Evolutionary conservation across 2,888 invertebrate genomes (phyloP).

Genomic region (Amorpha juglandis): DNA sequence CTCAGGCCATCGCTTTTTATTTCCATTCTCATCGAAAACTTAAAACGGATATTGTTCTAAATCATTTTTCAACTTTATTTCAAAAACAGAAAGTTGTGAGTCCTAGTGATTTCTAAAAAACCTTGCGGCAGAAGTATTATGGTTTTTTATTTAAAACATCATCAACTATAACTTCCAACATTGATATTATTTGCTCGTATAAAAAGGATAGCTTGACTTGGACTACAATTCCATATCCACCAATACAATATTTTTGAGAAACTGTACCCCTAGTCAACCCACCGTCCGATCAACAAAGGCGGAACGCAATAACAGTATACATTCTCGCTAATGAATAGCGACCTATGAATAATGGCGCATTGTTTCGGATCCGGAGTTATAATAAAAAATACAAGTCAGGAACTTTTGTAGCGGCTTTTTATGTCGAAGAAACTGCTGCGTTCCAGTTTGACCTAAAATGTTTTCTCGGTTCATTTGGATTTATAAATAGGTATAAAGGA

Average conservation of each 20-base stretch:
- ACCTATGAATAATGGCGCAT: slow-evolving; percentile 55
- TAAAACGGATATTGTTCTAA: too few relatives aligned
- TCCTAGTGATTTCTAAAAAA: too few relatives aligned
- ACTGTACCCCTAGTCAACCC: not conserved
- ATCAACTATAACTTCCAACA: too few relatives aligned
- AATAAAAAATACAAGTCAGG: slow-evolving; percentile 35
- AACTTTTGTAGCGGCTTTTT: slow-evolving; percentile 33
- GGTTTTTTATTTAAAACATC: too few relatives aligned
- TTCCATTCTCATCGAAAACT: too few relatives aligned
- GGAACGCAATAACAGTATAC: slow-evolving; percentile 45
- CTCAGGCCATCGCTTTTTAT: too few relatives aligned
- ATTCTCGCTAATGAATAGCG: slow-evolving; percentile 54
- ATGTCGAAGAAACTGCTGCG: slow-evolving; percentile 15
- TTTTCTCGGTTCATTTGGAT: not conserved
- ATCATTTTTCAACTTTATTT: too few relatives aligned
- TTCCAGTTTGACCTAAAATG: slow-evolving; percentile 6
- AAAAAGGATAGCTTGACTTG: not conserved
- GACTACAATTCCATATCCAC: not conserved
- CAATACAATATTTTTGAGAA: not conserved
- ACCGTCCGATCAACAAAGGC: slow-evolving; percentile 33
- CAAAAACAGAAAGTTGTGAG: too few relatives aligned
- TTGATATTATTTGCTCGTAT: not conserved
- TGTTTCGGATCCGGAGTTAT: slow-evolving; percentile 45
- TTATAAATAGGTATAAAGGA: not conserved
- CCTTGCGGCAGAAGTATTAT: too few relatives aligned